Base-by-base conservation (phyloP, 2,113 vertebrate genomes). In the Deroptyus accipitrinus region DNA sequence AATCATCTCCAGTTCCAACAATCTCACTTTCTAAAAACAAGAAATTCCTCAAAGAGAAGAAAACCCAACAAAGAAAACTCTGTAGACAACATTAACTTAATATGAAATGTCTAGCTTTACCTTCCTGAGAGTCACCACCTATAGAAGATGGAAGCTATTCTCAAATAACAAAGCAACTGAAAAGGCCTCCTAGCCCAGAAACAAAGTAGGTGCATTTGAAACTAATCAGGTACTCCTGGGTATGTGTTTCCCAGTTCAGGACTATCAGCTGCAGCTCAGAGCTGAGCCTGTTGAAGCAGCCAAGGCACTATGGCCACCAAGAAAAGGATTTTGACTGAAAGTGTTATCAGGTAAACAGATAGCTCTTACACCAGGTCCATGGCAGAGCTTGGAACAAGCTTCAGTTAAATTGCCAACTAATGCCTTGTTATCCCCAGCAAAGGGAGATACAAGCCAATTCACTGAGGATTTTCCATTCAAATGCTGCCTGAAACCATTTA, bases 171-270 rank as follows among this genome's bases (percentile, higher is more conserved):
- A 74, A 74, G 13, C 19, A 59, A 33, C 27, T 5, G 28, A 10
- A 79, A 75, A 23, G 7, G 6, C 2, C 17, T 83, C 23, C 61
- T 10, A 57, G 4, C 8, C 35, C 44, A 51, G 48, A 44, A 46
- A 25, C 20, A 48, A 55, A 9, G 35, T 14, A 68, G 16, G 9
- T 1, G 27, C 10, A 22, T 49, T 19, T 70, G 31, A 80, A 88
- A 54, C 4, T 5, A 35, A 1, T 4, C 44, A 24, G 31, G 24
- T 46, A 17, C 5, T 37, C 41, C 51, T 2, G 2, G n/a, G 9
- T 4, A 20, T 3, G 2, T 4, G 12, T 44, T 49, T 28, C n/a
- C 30, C 55, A 51, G 51, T 22, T 88, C 76, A 68, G 76, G 31
- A 11, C 33, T 52, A 16, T n/a, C 66, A 86, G 46, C 68, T 88